phyloP scores from a whole-genome alignment of 2,113 vertebrate species.

The Mandrillus leucophaeus region DNA sequence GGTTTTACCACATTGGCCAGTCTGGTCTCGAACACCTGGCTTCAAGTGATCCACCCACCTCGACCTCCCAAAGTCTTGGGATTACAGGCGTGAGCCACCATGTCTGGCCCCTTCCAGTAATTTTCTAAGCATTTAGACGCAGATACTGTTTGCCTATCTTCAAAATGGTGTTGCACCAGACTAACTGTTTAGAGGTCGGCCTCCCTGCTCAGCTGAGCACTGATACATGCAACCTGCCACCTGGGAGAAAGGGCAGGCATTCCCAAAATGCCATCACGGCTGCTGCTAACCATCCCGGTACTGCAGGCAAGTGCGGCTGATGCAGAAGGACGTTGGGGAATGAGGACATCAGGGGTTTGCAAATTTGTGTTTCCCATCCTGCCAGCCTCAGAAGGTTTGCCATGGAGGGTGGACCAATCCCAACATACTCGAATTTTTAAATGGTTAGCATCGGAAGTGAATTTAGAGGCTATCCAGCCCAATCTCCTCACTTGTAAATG shows the following conservation, averaged over 20 bases:
- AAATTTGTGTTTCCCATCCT: not conserved
- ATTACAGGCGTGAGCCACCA: too few relatives aligned
- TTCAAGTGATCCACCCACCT: too few relatives aligned
- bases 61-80: too few relatives aligned
- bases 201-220: not conserved
- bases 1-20: too few relatives aligned
- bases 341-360: not conserved
- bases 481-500: not conserved
- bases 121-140: not conserved
- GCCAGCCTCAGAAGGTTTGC: not conserved
- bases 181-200: not conserved
- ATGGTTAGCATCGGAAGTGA: not conserved
- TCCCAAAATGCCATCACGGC: not conserved
- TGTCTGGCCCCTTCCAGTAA: too few relatives aligned
- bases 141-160: not conserved
- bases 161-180: not conserved
- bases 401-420: not conserved
- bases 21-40: too few relatives aligned
- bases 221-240: too few relatives aligned
- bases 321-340: too few relatives aligned
- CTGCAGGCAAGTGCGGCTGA: not conserved
- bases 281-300: not conserved
- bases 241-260: accelerated
- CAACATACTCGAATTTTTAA: not conserved
- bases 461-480: not conserved